phyloP scores from a whole-genome alignment of 2,797 vertebrate species.

The Sebastes baramenuke region DNA sequence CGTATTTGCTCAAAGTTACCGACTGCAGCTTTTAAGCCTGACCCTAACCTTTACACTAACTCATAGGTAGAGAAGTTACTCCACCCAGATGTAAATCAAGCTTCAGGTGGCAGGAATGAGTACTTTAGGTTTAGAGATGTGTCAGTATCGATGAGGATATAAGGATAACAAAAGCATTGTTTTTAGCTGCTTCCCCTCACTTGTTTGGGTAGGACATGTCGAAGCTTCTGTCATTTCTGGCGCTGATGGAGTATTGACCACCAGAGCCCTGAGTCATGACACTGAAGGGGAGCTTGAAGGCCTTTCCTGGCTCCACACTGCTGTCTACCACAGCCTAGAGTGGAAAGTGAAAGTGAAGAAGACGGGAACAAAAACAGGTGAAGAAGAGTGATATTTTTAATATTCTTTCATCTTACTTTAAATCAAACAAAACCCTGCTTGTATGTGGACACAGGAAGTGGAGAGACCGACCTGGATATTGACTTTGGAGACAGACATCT shows the following conservation, averaged over 20 bases:
- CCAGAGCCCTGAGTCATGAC: conserved; percentile 63
- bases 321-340: conserved; percentile 67
- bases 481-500: conserved; percentile 76
- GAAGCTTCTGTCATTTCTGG: conserved; percentile 72
- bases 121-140: neutral
- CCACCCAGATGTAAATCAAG: neutral
- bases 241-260: conserved; percentile 60
- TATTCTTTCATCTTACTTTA: neutral
- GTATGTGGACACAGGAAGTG: neutral
- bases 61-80: neutral
- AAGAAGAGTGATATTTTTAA: neutral
- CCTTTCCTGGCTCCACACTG: conserved; percentile 71
- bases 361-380: neutral
- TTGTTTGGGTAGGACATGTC: conserved; percentile 25
- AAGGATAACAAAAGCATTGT: neutral
- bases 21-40: neutral
- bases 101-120: neutral
- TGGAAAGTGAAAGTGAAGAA: neutral
- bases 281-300: conserved; percentile 61
- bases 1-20: no score
- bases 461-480: conserved; percentile 69
- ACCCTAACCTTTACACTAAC: neutral
- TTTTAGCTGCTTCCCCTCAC: conserved; percentile 38
- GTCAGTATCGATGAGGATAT: neutral
- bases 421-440: neutral